Conservation (phyloP, 1,140 invertebrate genomes). For the Pteromalus puparum region DNA sequence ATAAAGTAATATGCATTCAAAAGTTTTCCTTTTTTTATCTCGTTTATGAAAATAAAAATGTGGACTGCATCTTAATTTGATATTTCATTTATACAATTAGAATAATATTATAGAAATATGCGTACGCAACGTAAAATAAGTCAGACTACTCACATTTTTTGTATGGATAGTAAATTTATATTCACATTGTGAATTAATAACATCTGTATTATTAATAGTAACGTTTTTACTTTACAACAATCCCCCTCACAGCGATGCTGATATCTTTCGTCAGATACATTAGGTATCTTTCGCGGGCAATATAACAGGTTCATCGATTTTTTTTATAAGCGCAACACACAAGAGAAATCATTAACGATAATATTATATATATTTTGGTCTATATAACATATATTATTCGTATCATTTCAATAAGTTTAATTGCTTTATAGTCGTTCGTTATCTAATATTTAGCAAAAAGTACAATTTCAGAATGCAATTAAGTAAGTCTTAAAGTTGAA, state of each 20-base stretch:
- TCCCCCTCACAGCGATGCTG: neutral
- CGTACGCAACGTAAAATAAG: neutral
- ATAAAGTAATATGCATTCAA: neutral
- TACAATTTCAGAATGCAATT: neutral
- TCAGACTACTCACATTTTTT: neutral
- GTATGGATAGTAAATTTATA: neutral
- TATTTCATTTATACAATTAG: neutral
- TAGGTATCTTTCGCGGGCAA: neutral
- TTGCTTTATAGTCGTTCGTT: neutral
- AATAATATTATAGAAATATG: neutral
- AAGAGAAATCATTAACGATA: slow-evolving; percentile 24
- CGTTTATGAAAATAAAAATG: neutral
- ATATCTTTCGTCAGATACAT: slow-evolving; percentile 11
- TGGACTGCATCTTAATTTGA: neutral
- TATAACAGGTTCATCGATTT: slow-evolving; percentile 32
- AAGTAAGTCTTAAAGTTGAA: slow-evolving; percentile 10
- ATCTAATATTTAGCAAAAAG: neutral
- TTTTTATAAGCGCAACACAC: slow-evolving; percentile 12
- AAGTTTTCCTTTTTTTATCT: neutral
- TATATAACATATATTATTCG: neutral
- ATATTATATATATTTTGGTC: slow-evolving; percentile 6
- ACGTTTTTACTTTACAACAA: slow-evolving; percentile 10
- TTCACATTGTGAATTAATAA: neutral
- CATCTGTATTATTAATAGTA: neutral
- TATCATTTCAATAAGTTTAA: neutral